A percentile compares a stretch with the other conserved stretches of the same genome.
phyloP scores from a whole-genome alignment of 2,888 invertebrate genomes.

The Caenorhabditis sp. region DNA sequence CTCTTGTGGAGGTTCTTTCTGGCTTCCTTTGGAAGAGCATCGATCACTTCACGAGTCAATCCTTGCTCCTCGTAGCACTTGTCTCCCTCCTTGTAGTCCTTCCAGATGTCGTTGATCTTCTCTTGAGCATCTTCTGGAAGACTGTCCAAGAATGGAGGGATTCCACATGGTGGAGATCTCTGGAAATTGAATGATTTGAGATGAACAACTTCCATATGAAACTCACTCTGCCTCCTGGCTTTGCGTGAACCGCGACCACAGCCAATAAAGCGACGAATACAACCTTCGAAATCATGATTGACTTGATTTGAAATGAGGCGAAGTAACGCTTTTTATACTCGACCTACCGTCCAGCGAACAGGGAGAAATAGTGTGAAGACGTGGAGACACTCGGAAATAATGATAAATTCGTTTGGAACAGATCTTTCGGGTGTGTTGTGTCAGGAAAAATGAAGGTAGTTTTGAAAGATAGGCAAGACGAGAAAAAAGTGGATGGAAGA shows the following conservation, averaged over 20 bases:
- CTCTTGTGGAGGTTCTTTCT: slow-evolving; percentile 64
- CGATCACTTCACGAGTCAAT: slow-evolving; percentile 72
- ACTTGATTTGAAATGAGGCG: slow-evolving; percentile 19
- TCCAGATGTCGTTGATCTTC: slow-evolving; percentile 73
- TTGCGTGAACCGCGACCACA: slow-evolving; percentile 45
- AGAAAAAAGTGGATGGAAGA: slow-evolving; percentile 18
- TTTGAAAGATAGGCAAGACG: slow-evolving; percentile 17
- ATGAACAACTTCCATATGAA: neutral
- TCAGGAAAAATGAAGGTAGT: slow-evolving; percentile 26
- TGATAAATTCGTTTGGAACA: slow-evolving; percentile 57
- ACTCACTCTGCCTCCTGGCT: slow-evolving; percentile 57
- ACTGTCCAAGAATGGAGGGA: slow-evolving; percentile 70
- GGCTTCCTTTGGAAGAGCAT: slow-evolving; percentile 67
- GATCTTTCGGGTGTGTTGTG: slow-evolving; percentile 45
- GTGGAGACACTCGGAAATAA: slow-evolving; percentile 20
- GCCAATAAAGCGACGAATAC: slow-evolving; percentile 26
- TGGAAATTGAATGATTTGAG: slow-evolving; percentile 19
- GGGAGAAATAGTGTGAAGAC: slow-evolving; percentile 20
- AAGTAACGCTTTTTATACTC: slow-evolving; percentile 39
- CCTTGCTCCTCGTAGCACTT: slow-evolving; percentile 75
- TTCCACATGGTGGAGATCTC: slow-evolving; percentile 69
- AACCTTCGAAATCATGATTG: slow-evolving; percentile 45
- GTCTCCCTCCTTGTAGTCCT: slow-evolving; percentile 75
- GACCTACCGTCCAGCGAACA: slow-evolving; percentile 38
- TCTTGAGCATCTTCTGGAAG: slow-evolving; percentile 70